Evolutionary conservation across 2,888 invertebrate genomes (phyloP).

Genomic region (Phania funesta): DNA sequence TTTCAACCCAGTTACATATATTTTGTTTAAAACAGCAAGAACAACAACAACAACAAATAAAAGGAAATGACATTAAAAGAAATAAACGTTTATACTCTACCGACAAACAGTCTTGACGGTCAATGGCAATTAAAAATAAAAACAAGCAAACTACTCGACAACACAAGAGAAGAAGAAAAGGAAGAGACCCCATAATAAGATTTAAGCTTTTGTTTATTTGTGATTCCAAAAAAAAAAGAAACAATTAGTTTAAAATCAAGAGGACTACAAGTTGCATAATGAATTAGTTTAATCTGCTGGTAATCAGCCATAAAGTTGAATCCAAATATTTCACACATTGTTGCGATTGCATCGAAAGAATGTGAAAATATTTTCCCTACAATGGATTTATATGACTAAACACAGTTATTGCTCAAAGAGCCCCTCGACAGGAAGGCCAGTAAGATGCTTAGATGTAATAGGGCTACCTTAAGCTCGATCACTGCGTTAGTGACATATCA

Average conservation of each 20-base stretch:
- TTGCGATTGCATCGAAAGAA: too few relatives aligned
- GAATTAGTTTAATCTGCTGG: too few relatives aligned
- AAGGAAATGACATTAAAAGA: constrained; percentile 63
- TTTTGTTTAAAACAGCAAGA: constrained; percentile 7
- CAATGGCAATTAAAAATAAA: constrained; percentile 66
- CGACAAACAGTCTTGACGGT: constrained; percentile 64
- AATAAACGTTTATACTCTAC: constrained; percentile 51
- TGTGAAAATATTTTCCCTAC: too few relatives aligned
- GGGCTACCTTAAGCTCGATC: too few relatives aligned
- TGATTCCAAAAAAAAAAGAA: background rate
- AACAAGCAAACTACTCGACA: background rate
- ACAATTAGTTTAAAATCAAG: background rate
- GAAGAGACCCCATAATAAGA: constrained; percentile 4
- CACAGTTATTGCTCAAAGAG: too few relatives aligned
- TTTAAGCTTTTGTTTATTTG: constrained; percentile 9
- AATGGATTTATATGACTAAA: too few relatives aligned
- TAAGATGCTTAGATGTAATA: too few relatives aligned
- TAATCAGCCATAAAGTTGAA: too few relatives aligned
- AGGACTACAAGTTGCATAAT: background rate
- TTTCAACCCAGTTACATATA: constrained; percentile 62
- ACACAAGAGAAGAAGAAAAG: background rate
- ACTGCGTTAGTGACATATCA: too few relatives aligned
- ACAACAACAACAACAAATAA: constrained; percentile 17
- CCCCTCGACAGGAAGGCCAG: too few relatives aligned
- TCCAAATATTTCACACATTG: too few relatives aligned